Evolutionary conservation across 1,140 invertebrate species (phyloP).

Genomic region (Drosophila tsacasi): DNA sequence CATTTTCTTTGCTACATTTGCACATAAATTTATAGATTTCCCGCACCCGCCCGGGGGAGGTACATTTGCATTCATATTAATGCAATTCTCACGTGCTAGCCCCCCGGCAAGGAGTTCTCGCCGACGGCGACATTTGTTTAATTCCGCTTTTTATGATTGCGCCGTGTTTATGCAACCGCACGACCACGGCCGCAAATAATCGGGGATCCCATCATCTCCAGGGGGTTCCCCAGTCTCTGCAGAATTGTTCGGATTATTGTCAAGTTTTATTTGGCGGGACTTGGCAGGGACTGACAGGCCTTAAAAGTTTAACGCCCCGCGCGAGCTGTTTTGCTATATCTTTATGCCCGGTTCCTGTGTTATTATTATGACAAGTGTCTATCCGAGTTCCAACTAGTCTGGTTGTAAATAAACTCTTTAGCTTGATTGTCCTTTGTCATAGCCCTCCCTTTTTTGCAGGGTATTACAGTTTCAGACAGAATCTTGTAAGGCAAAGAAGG

Average conservation of each 20-base stretch:
- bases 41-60: background rate
- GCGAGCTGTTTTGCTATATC: conserved; percentile 16
- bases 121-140: conserved; percentile 72
- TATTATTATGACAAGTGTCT: conserved; percentile 38
- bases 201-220: conserved; percentile 69
- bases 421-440: conserved; percentile 26
- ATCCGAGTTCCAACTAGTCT: conserved; percentile 8
- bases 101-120: conserved; percentile 14
- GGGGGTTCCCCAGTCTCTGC: conserved; percentile 51
- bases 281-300: conserved; percentile 55
- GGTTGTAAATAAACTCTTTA: conserved; percentile 9
- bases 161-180: conserved; percentile 77
- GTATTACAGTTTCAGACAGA: background rate
- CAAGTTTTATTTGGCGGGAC: conserved; percentile 66
- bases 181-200: conserved; percentile 64
- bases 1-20: conserved; percentile 73
- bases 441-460: background rate
- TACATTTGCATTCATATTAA: conserved; percentile 81
- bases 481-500: background rate
- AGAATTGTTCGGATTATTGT: conserved; percentile 74
- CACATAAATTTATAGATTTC: conserved; percentile 82
- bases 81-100: conserved; percentile 83
- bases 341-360: conserved; percentile 13
- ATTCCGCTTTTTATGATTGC: conserved; percentile 78
- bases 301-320: conserved; percentile 60